phyloP scores from a whole-genome alignment of 2,888 invertebrate genomes.

The Deilephila elpenor region DNA sequence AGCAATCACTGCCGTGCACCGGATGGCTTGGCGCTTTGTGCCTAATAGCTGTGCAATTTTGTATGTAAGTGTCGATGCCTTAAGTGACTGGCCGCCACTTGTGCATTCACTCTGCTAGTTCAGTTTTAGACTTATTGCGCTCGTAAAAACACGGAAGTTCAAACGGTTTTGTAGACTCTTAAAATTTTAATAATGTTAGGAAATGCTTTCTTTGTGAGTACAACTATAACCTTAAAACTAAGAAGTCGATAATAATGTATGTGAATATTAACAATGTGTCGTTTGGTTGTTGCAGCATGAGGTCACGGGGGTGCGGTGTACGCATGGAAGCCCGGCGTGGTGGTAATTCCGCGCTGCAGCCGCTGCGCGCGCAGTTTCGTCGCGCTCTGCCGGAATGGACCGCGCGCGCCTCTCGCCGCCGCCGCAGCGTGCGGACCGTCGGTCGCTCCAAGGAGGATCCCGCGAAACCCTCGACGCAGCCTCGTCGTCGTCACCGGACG shows the following conservation, averaged over 20 bases:
- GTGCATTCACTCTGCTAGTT: not conserved
- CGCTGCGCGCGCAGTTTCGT: conserved; percentile 72
- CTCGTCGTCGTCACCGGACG: conserved; percentile 59
- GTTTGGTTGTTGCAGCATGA: conserved; percentile 73
- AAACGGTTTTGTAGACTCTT: not conserved
- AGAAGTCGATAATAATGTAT: not conserved
- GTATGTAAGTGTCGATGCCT: conserved; percentile 37
- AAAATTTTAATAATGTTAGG: not conserved
- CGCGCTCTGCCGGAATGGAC: conserved; percentile 77
- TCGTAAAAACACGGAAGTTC: not conserved
- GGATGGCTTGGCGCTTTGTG: conserved; percentile 65
- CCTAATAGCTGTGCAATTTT: conserved; percentile 36
- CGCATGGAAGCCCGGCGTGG: conserved; percentile 81
- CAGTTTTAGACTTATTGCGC: not conserved
- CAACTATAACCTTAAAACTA: not conserved
- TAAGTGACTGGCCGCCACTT: conserved; percentile 6
- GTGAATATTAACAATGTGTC: not conserved
- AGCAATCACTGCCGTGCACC: conserved; percentile 58
- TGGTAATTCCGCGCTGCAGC: conserved; percentile 75
- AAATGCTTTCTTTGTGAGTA: not conserved
- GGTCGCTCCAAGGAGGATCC: conserved; percentile 80
- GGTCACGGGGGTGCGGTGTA: conserved; percentile 79
- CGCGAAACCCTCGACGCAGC: conserved; percentile 67
- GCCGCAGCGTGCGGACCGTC: conserved; percentile 69
- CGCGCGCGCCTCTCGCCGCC: conserved; percentile 75